Evolutionary conservation across 2,797 vertebrate genomes (phyloP).

Genomic region (Varecia variegata): DNA sequence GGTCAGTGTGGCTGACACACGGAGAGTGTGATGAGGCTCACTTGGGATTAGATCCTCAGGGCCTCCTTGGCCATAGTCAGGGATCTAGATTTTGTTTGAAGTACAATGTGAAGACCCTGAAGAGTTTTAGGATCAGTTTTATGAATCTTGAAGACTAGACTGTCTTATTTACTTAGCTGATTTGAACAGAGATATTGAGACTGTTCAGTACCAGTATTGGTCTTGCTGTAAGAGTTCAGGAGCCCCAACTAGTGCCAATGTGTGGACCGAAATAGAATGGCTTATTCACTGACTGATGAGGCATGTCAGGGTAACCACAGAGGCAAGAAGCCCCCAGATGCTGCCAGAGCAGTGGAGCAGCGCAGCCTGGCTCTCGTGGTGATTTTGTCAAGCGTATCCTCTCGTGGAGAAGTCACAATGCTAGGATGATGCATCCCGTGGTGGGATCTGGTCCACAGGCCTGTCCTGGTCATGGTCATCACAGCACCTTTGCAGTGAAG

Average conservation of each 20-base stretch:
- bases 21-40: neutral
- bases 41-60: neutral
- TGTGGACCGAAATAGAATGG: too few species aligned
- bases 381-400: neutral
- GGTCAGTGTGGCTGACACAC: neutral
- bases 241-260: too few species aligned
- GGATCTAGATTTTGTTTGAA: neutral
- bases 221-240: neutral
- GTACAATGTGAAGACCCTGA: neutral
- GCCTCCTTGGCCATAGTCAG: neutral
- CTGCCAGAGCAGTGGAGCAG: neutral
- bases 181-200: neutral
- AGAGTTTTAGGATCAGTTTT: neutral
- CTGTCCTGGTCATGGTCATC: neutral
- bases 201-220: neutral
- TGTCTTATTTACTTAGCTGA: neutral
- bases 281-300: neutral
- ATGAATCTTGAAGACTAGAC: neutral
- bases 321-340: neutral
- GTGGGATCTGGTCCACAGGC: neutral
- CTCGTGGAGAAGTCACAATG: neutral
- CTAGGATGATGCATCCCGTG: neutral
- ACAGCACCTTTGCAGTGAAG: neutral
- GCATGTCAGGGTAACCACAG: neutral
- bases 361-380: neutral